A percentile compares a stretch with the other conserved stretches of the same genome.
Evolutionary conservation across 2,888 invertebrate genomes (phyloP).

Genomic region (Geophilus truncorum): DNA sequence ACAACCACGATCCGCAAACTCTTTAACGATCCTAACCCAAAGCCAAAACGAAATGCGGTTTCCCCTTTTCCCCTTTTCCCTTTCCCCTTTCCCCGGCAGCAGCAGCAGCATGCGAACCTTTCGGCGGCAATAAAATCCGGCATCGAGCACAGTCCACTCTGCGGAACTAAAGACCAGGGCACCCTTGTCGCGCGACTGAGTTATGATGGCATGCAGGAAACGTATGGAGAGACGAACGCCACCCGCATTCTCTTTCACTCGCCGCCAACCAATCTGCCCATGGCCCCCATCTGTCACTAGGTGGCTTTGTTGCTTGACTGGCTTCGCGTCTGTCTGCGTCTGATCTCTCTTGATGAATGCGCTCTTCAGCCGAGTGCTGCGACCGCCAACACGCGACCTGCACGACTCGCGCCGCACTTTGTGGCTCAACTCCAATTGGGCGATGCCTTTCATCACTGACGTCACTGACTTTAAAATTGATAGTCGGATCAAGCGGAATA

Average conservation of each 20-base stretch:
- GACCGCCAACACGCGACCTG: background rate
- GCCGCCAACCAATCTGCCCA: background rate
- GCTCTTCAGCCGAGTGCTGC: background rate
- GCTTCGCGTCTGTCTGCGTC: background rate
- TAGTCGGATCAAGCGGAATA: background rate
- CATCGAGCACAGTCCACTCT: background rate
- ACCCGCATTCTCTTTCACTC: background rate
- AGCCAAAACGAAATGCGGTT: too few relatives aligned
- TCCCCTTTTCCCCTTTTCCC: too few relatives aligned
- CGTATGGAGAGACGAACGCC: background rate
- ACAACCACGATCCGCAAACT: too few relatives aligned
- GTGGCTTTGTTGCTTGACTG: slow-evolving; percentile 5
- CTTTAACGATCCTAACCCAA: too few relatives aligned
- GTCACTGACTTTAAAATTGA: background rate
- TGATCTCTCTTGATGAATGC: background rate
- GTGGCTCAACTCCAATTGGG: background rate
- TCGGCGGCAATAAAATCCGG: background rate
- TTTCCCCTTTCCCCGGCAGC: too few relatives aligned
- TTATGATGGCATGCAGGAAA: background rate
- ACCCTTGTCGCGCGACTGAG: background rate
- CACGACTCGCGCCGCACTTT: background rate
- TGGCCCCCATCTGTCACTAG: slow-evolving; percentile 4
- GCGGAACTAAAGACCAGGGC: background rate
- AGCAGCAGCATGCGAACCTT: too few relatives aligned
- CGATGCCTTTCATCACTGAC: background rate